Conservation (phyloP, 2,113 vertebrate species). For the Eleginops maclovinus region DNA sequence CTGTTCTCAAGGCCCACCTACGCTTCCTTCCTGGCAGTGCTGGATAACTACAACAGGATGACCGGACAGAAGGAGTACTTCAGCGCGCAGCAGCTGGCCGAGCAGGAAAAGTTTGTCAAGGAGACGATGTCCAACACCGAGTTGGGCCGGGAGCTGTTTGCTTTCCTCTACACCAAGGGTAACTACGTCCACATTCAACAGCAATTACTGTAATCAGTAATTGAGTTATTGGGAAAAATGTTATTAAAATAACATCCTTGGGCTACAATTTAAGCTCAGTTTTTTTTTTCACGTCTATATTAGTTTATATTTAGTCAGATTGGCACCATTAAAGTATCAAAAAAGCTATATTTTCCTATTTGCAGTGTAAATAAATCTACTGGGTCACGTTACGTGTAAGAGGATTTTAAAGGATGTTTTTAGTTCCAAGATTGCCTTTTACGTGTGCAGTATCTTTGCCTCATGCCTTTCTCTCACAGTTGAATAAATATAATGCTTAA, state of each 20-base stretch:
- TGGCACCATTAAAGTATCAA: too few species aligned
- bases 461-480: background rate
- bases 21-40: slow-evolving; percentile 85
- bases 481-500: too few species aligned
- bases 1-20: slow-evolving; percentile 93
- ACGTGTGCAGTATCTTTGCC: background rate
- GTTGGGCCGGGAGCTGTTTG: slow-evolving; percentile 88
- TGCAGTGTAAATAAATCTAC: too few species aligned
- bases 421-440: too few species aligned
- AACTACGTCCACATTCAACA: slow-evolving; percentile 14
- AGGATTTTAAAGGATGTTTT: too few species aligned
- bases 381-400: too few species aligned
- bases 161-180: slow-evolving; percentile 89
- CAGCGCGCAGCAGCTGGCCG: slow-evolving; percentile 83
- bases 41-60: slow-evolving; percentile 91
- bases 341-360: too few species aligned
- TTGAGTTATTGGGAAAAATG: too few species aligned
- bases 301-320: too few species aligned
- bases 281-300: background rate
- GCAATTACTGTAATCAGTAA: too few species aligned
- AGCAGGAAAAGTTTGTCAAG: slow-evolving; percentile 89
- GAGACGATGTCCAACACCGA: slow-evolving; percentile 88
- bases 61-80: slow-evolving; percentile 87
- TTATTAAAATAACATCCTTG: too few species aligned
- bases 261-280: background rate